These are phyloP conservation scores for Hipposideros armiger DNA, from an alignment of 2,113 vertebrate genomes.

Conservation along the genomic window DNA sequence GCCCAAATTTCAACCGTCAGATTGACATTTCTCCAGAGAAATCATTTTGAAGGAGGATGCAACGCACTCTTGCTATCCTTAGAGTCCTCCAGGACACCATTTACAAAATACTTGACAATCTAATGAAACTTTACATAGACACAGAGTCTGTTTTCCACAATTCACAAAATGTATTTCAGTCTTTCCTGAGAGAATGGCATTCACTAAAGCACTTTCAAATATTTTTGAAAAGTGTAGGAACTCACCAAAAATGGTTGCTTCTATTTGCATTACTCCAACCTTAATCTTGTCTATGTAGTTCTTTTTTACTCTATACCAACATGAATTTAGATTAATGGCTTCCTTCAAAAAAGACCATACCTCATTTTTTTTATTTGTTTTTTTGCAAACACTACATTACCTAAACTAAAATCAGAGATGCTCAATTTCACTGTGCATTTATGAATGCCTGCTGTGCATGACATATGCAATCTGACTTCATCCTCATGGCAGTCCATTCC, in stretches of 20 bases:
- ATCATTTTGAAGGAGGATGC: neutral
- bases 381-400: neutral
- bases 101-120: neutral
- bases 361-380: neutral
- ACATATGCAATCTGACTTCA: neutral
- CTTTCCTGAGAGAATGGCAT: neutral
- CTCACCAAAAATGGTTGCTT: neutral
- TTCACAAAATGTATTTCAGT: neutral
- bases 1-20: neutral
- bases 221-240: neutral
- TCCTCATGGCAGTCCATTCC: neutral
- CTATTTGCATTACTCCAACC: neutral
- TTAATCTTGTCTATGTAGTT: neutral
- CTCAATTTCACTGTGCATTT: conserved; percentile 16
- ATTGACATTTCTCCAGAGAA: conserved; percentile 43
- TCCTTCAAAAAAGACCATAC: neutral
- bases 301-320: neutral
- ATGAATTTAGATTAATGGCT: neutral
- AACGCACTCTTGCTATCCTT: neutral
- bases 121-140: neutral
- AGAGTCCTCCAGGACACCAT: neutral
- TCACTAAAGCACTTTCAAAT: neutral
- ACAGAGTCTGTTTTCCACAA: neutral
- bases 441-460: neutral
- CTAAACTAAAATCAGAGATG: neutral